Percentiles rank a stretch among this genome's conserved stretches.
Evolutionary conservation across 2,113 vertebrate species (phyloP).

Genomic region (Larimichthys crocea): DNA sequence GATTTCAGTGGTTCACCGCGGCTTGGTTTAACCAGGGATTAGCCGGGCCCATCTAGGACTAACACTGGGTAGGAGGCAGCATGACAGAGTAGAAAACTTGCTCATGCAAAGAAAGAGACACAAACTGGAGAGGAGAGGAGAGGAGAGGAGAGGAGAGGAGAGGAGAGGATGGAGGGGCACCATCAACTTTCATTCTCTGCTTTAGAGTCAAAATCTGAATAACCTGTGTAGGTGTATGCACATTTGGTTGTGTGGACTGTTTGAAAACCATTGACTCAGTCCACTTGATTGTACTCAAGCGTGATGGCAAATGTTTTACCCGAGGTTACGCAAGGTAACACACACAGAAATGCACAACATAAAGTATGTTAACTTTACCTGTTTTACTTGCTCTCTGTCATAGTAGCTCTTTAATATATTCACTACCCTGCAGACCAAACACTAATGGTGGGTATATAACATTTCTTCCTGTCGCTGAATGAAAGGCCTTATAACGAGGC

Average conservation of each 20-base stretch:
- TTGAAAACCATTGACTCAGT: constrained; percentile 52
- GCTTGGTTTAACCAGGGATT: constrained; percentile 80
- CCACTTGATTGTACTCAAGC: constrained; percentile 32
- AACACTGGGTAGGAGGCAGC: constrained; percentile 56
- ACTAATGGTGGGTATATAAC: constrained; percentile 29
- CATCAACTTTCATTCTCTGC: constrained; percentile 33
- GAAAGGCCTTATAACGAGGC: constrained; percentile 66
- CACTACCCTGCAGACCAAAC: constrained; percentile 19
- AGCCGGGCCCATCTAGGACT: constrained; percentile 65
- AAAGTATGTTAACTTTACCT: constrained; percentile 14
- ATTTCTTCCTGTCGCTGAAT: constrained; percentile 52
- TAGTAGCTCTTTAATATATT: constrained; percentile 20
- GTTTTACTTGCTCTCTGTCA: constrained; percentile 13
- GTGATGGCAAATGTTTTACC: constrained; percentile 12
- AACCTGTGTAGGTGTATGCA: constrained; percentile 30
- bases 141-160: constrained; percentile 24
- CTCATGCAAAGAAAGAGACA: constrained; percentile 45
- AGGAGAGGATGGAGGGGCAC: constrained; percentile 3
- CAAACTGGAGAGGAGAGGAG: constrained; percentile 24
- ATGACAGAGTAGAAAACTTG: constrained; percentile 47
- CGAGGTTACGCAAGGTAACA: neutral
- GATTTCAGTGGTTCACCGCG: constrained; percentile 70
- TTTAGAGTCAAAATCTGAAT: constrained; percentile 40
- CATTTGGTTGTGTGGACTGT: constrained; percentile 17
- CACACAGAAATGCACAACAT: neutral